Base-by-base conservation (phyloP, 2,888 invertebrate genomes). In the Orthosia gracilis region DNA sequence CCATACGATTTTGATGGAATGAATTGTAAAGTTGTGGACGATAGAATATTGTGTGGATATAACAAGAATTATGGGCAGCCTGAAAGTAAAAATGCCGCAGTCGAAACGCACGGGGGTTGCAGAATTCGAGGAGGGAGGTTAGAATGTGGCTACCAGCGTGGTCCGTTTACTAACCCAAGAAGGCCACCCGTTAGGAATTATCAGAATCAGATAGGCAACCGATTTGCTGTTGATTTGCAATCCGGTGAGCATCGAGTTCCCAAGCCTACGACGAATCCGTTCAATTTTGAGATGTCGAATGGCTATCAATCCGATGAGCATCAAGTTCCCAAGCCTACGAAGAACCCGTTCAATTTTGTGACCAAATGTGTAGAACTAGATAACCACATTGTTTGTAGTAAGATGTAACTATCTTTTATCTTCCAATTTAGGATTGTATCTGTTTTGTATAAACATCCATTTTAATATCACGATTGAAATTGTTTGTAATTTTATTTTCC, bases 11-110 rank as follows among this genome's bases (percentile, higher is more conserved):
- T 94, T 67, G 91, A 95, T 64, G 83, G 91, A 49, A 90, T 75
- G 18, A 47, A 88, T 49, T 96, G 95, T 76, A 90, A 86, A 87
- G 54, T 82, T 13, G 80, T 95, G 7, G 92, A 93, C 47, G 93
- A 95, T 55, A 91, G 94, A 84, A 55, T 93, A 4, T 85, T 95
- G 4, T 96, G 95, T 82, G 95, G 95, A 11, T 96, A 89, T 67
- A 90, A 96, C 73, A 91, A 80, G 67, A 96, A 95, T 80, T 26
- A 90, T n/a, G 95, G 94, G 0, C 76, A 57, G 3, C 89, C 91
- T 12, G 57, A 76, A 13, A 87, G 84, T 62, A 85, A 88, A 4
- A 76, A 90, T 26, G 72, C 59, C 0, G 67, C 78, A 0, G 31
- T 85, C 7, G 69, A 88, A 3, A 69, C 93, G 15, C 73, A 87